A percentile compares a stretch with the other conserved stretches of the same genome.
These are phyloP conservation scores for Brassicogethes aeneus DNA, from an alignment of 2,888 invertebrate genomes.

Conservation along the genomic window DNA sequence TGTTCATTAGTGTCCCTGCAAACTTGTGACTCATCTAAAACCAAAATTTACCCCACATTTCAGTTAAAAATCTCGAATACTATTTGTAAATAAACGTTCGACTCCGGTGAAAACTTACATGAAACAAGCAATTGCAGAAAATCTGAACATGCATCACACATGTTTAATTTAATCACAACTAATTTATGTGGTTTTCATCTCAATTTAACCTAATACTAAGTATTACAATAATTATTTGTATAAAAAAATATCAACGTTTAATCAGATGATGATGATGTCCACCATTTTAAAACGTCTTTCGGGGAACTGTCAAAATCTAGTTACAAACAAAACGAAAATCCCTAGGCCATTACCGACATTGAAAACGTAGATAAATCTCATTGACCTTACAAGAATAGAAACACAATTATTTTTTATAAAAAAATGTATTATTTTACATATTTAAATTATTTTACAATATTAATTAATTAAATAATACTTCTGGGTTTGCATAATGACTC, in stretches of 20 bases:
- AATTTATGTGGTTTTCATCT: constrained; percentile 19
- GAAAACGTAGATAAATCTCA: too few relatives aligned
- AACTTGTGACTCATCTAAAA: constrained; percentile 71
- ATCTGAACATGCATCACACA: constrained; percentile 94
- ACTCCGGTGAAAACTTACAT: constrained; percentile 49
- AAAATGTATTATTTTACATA: too few relatives aligned
- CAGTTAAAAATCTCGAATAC: neutral
- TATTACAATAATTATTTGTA: constrained; percentile 8
- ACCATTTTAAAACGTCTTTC: constrained; percentile 34
- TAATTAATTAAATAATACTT: too few relatives aligned
- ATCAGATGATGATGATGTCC: constrained; percentile 31
- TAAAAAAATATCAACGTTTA: constrained; percentile 15
- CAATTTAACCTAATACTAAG: constrained; percentile 17
- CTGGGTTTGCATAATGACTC: too few relatives aligned
- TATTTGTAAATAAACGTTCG: neutral
- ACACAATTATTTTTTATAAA: too few relatives aligned
- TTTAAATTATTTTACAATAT: too few relatives aligned
- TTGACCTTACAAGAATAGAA: too few relatives aligned
- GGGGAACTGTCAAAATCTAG: neutral
- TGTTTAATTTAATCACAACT: constrained; percentile 36
- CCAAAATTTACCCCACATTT: constrained; percentile 3
- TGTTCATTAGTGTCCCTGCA: constrained; percentile 70
- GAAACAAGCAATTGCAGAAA: constrained; percentile 84
- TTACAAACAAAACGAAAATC: too few relatives aligned
- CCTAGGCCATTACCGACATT: too few relatives aligned